Conservation (phyloP, 2,888 invertebrate genomes). For the Miltochrista miniata region DNA sequence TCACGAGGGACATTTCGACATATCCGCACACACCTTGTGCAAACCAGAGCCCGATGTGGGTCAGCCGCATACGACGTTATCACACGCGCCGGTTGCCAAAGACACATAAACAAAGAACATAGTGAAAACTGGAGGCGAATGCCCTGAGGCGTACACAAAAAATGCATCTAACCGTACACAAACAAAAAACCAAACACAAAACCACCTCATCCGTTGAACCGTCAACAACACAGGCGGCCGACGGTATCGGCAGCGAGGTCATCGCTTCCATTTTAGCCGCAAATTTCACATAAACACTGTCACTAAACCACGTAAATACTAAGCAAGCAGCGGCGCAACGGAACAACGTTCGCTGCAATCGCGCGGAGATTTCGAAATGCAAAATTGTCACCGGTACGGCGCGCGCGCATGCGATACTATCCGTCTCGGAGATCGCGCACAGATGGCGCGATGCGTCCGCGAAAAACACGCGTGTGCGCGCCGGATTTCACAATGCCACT, state of each 20-base stretch:
- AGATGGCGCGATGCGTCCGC: slow-evolving; percentile 45
- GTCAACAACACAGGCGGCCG: slow-evolving; percentile 40
- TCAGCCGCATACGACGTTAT: slow-evolving; percentile 52
- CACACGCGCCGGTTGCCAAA: slow-evolving; percentile 35
- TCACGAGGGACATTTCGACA: slow-evolving; percentile 55
- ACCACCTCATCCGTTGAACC: slow-evolving; percentile 56
- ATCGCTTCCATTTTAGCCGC: slow-evolving; percentile 62
- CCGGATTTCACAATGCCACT: slow-evolving; percentile 72
- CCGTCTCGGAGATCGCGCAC: slow-evolving; percentile 44
- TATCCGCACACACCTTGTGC: slow-evolving; percentile 46
- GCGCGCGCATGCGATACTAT: slow-evolving; percentile 42
- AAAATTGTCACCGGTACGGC: slow-evolving; percentile 55
- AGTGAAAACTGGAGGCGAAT: slow-evolving; percentile 37
- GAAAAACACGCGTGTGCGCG: slow-evolving; percentile 71
- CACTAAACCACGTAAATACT: slow-evolving; percentile 48
- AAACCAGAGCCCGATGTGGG: slow-evolving; percentile 55
- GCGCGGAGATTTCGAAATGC: slow-evolving; percentile 67
- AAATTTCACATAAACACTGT: slow-evolving; percentile 49
- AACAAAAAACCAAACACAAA: slow-evolving; percentile 69
- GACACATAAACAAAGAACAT: slow-evolving; percentile 41
- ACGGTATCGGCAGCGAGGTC: slow-evolving; percentile 60
- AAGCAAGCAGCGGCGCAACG: slow-evolving; percentile 38
- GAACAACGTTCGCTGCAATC: slow-evolving; percentile 55
- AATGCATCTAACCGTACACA: slow-evolving; percentile 36
- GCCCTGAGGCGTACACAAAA: slow-evolving; percentile 36